Conservation (phyloP, 1,140 invertebrate species). For the Calycopis cecrops region DNA sequence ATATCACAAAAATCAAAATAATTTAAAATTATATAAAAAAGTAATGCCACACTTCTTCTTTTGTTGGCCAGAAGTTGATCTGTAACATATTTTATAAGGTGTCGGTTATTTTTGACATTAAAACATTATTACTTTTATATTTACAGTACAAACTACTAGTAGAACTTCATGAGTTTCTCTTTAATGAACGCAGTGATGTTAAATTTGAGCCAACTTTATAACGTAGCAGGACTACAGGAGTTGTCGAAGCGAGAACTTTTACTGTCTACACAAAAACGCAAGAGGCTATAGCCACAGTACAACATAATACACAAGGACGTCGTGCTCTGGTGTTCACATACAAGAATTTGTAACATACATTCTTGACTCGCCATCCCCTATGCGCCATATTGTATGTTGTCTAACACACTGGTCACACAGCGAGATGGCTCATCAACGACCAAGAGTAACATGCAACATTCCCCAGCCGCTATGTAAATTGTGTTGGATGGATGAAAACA, state of each 20-base stretch:
- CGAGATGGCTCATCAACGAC: conserved; percentile 42
- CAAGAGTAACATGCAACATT: conserved; percentile 61
- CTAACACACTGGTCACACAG: no score
- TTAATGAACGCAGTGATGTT: neutral
- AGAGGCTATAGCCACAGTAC: conserved; percentile 14
- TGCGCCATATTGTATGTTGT: neutral
- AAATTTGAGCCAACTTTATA: conserved; percentile 6
- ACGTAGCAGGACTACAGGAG: conserved; percentile 7
- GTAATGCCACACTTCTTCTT: conserved; percentile 32
- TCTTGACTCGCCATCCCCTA: neutral
- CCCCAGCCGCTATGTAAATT: conserved; percentile 70
- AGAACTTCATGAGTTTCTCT: neutral
- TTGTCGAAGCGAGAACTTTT: conserved; percentile 6
- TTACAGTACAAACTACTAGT: neutral
- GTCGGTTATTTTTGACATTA: conserved; percentile 7
- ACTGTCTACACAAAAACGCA: conserved; percentile 10
- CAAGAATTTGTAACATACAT: neutral
- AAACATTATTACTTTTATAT: conserved; percentile 7
- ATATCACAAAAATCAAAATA: no score
- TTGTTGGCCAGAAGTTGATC: conserved; percentile 45
- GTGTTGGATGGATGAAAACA: conserved; percentile 67
- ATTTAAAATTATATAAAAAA: neutral
- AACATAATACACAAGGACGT: conserved; percentile 9
- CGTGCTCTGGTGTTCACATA: conserved; percentile 15
- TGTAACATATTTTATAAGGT: conserved; percentile 45